Base-by-base conservation (phyloP, 2,797 vertebrate species). In the Pangasius macronema region DNA sequence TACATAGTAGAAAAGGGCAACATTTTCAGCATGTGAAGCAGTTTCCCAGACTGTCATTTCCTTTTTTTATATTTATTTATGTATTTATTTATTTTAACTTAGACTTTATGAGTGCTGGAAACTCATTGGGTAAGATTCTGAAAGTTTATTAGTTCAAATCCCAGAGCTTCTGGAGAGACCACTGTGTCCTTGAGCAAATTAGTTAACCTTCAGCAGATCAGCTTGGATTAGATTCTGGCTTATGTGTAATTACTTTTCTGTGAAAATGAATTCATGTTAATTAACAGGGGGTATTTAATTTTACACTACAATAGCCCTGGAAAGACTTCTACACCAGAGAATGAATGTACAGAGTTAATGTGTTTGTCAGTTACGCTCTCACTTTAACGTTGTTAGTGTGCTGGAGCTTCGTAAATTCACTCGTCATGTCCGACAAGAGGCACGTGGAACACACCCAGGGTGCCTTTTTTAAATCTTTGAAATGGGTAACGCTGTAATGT, bases 241-340 rank as follows among this genome's bases (percentile, higher is more conserved):
- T 79, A 79, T 79, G 36, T 79, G 51, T 79, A 79, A 79, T 79
- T 79, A 79, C 76, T 55, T 79, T 57, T 36, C 75, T 20, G 75
- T 57, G 36, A 57, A 55, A 33, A 57, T 36, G 5, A 36, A 22
- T 36, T 57, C 53, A 22, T 13, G 51, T 36, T 79, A 79, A 79
- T 79, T 55, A 79, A 36, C 75, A 10, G 75, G 46, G 51, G 18
- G 76, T 79, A 16, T 79, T 79, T 79, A 79, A 79, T 79, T 79
- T 36, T 36, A 22, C 76, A 79, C 51, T 53, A 3, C 49, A 53
- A 49, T 77, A 57, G 30, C 76, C 51, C 76, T 79, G 11, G 22
- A 57, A 79, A 33, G 30, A 55, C n/a, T 53, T 8, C 9, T 33
- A 0, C 51, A 5, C 51, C 10, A 1, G n/a, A 33, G 76, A 55